These are phyloP conservation scores for Lepidotrigona ventralis DNA, from an alignment of 1,140 invertebrate genomes.

Conservation along the genomic window DNA sequence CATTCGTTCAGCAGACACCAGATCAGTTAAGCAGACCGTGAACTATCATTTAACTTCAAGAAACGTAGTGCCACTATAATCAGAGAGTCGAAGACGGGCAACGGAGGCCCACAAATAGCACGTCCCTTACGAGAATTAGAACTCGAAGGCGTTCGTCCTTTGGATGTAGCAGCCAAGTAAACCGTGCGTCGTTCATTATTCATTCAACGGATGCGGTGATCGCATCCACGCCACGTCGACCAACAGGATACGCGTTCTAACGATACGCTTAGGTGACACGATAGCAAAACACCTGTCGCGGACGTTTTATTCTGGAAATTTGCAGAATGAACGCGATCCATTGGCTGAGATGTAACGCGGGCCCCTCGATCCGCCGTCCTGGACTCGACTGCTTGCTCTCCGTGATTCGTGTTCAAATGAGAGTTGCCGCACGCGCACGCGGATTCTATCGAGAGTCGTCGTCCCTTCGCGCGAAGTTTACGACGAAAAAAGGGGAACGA, in stretches of 20 bases:
- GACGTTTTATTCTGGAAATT: conserved; percentile 48
- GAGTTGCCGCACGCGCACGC: conserved; percentile 7
- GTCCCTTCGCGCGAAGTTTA: neutral
- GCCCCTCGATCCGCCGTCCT: conserved; percentile 55
- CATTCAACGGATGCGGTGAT: neutral
- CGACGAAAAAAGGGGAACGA: too few species aligned
- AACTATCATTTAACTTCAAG: neutral
- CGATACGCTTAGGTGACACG: conserved; percentile 22
- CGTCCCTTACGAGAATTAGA: neutral
- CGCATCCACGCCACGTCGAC: conserved; percentile 34
- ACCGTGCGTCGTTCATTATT: neutral
- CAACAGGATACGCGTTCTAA: conserved; percentile 39
- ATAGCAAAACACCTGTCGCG: conserved; percentile 37
- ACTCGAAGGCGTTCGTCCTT: neutral
- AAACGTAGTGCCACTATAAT: neutral
- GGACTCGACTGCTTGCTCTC: conserved; percentile 34
- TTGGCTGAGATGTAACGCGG: conserved; percentile 58
- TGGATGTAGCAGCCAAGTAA: neutral
- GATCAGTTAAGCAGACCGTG: neutral
- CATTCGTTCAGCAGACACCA: neutral
- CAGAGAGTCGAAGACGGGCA: neutral
- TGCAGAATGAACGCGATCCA: conserved; percentile 59
- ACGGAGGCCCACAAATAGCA: neutral
- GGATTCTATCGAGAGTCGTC: conserved; percentile 31
- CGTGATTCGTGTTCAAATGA: conserved; percentile 62